Evolutionary conservation across 2,888 invertebrate genomes (phyloP).

Genomic region (Oegoconia quadripuncta): DNA sequence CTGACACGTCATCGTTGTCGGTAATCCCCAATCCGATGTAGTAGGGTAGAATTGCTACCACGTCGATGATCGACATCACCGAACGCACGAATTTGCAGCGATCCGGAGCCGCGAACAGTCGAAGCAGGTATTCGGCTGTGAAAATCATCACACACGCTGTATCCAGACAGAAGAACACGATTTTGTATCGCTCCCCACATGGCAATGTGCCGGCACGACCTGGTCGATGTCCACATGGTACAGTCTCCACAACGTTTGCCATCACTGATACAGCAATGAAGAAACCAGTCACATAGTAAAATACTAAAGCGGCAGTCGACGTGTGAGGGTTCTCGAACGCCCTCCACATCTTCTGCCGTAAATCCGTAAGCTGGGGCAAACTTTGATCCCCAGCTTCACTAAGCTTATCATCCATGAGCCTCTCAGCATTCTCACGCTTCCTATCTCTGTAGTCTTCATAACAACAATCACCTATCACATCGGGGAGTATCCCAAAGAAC

Average conservation of each 20-base stretch:
- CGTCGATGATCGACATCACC: slow-evolving; percentile 99
- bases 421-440: slow-evolving; percentile 98
- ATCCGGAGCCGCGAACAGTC: slow-evolving; percentile 98
- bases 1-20: slow-evolving; percentile 99
- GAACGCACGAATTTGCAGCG: slow-evolving; percentile 98
- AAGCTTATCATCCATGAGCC: slow-evolving; percentile 97
- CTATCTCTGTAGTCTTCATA: slow-evolving; percentile 99
- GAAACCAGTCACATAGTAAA: slow-evolving; percentile 99
- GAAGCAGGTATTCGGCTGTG: slow-evolving; percentile 97
- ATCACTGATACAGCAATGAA: slow-evolving; percentile 99
- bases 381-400: slow-evolving; percentile 96
- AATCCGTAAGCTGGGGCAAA: slow-evolving; percentile 91
- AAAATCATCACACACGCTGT: slow-evolving; percentile 99
- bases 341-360: slow-evolving; percentile 98
- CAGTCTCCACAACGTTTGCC: slow-evolving; percentile 99
- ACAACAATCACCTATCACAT: slow-evolving; percentile 98
- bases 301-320: slow-evolving; percentile 98
- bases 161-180: slow-evolving; percentile 99
- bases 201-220: slow-evolving; percentile 92
- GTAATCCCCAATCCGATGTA: slow-evolving; percentile 98
- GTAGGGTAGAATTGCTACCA: slow-evolving; percentile 99
- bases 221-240: slow-evolving; percentile 94
- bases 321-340: slow-evolving; percentile 99
- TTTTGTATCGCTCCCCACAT: slow-evolving; percentile 98
- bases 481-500: slow-evolving; percentile 98